Conservation (phyloP, 2,797 vertebrate species). For the Acipenser oxyrinchus region DNA sequence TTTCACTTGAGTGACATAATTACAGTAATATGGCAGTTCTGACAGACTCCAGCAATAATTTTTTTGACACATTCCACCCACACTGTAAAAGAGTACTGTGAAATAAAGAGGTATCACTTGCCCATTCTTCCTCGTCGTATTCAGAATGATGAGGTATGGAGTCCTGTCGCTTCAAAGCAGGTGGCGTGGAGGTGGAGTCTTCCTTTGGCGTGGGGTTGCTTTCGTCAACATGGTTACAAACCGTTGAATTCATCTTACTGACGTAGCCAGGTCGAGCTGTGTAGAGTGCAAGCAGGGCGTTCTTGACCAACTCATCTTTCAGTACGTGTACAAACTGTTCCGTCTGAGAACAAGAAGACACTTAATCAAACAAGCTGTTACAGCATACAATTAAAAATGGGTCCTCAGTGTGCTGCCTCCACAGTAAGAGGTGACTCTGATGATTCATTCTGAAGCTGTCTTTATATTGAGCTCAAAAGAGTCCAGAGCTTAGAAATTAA, state of each 20-base stretch:
- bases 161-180: constrained; percentile 62
- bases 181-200: constrained; percentile 22
- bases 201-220: constrained; percentile 40
- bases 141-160: constrained; percentile 89
- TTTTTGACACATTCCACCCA: neutral
- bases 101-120: constrained; percentile 46
- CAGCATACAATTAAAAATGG: constrained; percentile 60
- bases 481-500: constrained; percentile 29
- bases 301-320: constrained; percentile 93
- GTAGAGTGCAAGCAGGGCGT: constrained; percentile 83
- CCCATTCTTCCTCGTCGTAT: constrained; percentile 96
- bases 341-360: constrained; percentile 54
- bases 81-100: too few relatives aligned
- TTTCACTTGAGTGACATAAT: neutral
- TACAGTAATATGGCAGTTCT: neutral
- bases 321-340: constrained; percentile 90
- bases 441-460: constrained; percentile 42
- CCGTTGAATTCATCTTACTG: constrained; percentile 59
- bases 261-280: constrained; percentile 79
- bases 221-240: constrained; percentile 56
- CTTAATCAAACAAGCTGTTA: constrained; percentile 15
- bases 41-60: constrained; percentile 1
- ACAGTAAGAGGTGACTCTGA: constrained; percentile 34
- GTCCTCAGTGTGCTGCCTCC: constrained; percentile 31
- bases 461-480: constrained; percentile 34